Percentiles rank a stretch among this genome's conserved stretches.
These are phyloP conservation scores for Gallinago paraguaiae DNA, from an alignment of 2,113 vertebrate species.

Conservation along the genomic window DNA sequence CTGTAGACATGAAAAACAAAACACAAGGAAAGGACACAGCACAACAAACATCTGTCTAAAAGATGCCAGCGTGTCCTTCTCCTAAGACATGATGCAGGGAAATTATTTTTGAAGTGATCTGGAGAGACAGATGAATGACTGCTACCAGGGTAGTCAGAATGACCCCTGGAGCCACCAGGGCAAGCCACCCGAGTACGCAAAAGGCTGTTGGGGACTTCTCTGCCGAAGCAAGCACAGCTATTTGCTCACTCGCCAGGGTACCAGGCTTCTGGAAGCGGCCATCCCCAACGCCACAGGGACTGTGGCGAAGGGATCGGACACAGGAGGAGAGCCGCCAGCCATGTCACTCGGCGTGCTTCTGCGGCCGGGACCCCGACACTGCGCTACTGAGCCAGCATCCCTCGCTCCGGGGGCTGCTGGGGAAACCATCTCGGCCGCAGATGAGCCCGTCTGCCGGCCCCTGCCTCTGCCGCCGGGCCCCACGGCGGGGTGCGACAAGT, in stretches of 20 bases:
- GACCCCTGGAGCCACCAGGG: not conserved
- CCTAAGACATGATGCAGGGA: not conserved
- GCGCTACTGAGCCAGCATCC: rapidly evolving
- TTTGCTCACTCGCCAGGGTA: rapidly evolving
- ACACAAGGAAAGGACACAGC: rapidly evolving
- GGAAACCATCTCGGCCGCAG: not conserved
- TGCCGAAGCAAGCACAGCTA: rapidly evolving
- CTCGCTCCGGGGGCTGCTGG: not conserved
- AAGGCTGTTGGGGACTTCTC: rapidly evolving
- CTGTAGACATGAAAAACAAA: not conserved
- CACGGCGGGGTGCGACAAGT: not conserved
- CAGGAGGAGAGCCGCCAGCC: rapidly evolving
- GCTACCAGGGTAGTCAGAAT: rapidly evolving
- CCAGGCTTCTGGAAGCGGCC: not conserved
- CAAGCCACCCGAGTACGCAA: rapidly evolving
- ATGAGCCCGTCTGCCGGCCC: rapidly evolving
- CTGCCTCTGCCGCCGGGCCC: rapidly evolving
- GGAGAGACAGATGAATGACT: rapidly evolving
- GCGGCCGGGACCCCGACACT: rapidly evolving
- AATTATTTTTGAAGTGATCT: not conserved
- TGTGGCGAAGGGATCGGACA: rapidly evolving
- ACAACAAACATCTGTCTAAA: not conserved
- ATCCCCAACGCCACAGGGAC: rapidly evolving
- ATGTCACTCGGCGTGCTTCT: rapidly evolving
- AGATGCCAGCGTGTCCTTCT: not conserved